These are phyloP conservation scores for Chauna torquata DNA, from an alignment of 2,113 vertebrate genomes.

Conservation along the genomic window DNA sequence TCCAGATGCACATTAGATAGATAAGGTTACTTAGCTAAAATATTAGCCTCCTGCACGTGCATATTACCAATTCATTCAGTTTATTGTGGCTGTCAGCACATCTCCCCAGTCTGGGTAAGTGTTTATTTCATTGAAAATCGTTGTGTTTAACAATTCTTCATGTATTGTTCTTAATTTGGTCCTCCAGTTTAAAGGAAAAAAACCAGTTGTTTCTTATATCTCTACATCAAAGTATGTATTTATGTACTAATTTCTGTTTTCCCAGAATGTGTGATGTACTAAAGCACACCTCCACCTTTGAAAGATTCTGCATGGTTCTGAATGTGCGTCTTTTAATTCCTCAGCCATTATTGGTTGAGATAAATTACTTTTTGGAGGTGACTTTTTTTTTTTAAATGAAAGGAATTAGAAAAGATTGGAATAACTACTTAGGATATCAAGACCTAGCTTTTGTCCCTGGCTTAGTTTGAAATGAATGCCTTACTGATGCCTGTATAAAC, in stretches of 20 bases:
- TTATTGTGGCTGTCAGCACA: not conserved
- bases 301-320: not conserved
- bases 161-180: not conserved
- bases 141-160: not conserved
- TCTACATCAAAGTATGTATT: not conserved
- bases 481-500: not conserved
- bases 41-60: not conserved
- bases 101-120: not conserved
- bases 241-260: not conserved
- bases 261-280: not conserved
- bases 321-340: not conserved
- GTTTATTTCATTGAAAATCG: not conserved
- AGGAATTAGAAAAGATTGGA: not conserved
- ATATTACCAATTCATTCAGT: not conserved
- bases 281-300: not conserved
- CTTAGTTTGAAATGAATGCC: not conserved
- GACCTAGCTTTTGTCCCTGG: not conserved
- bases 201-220: not conserved
- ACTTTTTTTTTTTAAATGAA: not conserved
- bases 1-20: not conserved
- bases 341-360: not conserved
- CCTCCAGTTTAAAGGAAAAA: not conserved
- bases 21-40: too few relatives aligned
- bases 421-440: not conserved
- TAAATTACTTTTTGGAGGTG: not conserved